Evolutionary conservation across 2,797 vertebrate genomes (phyloP), one percentile per base, ranked within the genome.

Genomic region (Spondyliosoma cantharus): DNA sequence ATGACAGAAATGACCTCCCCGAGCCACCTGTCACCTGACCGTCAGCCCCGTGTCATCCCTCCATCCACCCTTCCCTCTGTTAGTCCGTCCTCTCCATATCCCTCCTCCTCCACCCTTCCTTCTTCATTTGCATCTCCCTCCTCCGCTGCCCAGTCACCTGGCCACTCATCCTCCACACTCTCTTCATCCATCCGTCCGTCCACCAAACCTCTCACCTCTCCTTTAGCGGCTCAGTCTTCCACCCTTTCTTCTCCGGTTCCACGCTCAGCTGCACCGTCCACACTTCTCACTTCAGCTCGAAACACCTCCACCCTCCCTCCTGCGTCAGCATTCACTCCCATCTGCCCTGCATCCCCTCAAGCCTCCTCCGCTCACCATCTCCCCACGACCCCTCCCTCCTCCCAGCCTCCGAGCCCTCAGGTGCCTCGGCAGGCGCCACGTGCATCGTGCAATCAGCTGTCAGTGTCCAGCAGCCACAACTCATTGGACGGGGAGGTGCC

Each of bases 401-500:
- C 91, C 6, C 78, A 80, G 50, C 89, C 91, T 43, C 53, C 76
- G 24, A 86, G 91, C 83, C 68, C 91, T 83, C 92, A 86, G 86
- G 84, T 80, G 71, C 71, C 87, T 68, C 92, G 4, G 72, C 93
- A 0, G 56, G 86, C 27, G 20, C 73, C 2, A 75, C 94, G 49
- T 3, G 85, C 94, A 15, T 91, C 95, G 0, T 82, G 90, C 92
- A 97, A 96, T 91, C 96, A 96, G 91, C 95, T 96, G 85, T 97
- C 96, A 0, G 95, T 96, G 67, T 96, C 96, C 48, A 95, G 95
- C 92, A 97, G 96, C 93, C 96, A 96, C 84, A 95, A 96, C 80
- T 98, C 97, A 0, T 89, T 97, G 0, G 94, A 95, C 0, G 92
- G 94, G 12, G 95, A 96, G 87, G 90, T 95, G 59, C 96, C 95